These are phyloP conservation scores for Lepidurus couesii DNA, from an alignment of 1,140 invertebrate species.

Conservation along the genomic window DNA sequence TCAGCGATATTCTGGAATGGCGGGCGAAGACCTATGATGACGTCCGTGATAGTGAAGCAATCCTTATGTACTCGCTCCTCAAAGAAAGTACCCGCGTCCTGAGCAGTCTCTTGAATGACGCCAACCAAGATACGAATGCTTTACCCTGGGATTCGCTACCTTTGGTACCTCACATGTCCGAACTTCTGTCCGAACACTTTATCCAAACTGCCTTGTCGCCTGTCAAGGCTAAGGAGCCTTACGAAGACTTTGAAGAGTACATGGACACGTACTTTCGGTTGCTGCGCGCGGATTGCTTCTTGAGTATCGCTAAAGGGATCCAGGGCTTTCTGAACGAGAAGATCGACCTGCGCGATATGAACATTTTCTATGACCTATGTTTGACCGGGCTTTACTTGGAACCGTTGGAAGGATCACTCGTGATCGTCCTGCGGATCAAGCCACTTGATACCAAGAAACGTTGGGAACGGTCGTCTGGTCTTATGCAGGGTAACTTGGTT, in stretches of 20 bases:
- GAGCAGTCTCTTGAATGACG: neutral
- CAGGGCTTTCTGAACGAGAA: slow-evolving; percentile 19
- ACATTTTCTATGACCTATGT: slow-evolving; percentile 25
- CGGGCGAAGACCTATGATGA: neutral
- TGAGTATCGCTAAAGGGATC: slow-evolving; percentile 24
- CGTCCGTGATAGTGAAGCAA: neutral
- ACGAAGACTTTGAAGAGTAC: slow-evolving; percentile 29
- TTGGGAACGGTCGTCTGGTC: neutral
- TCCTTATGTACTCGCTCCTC: neutral
- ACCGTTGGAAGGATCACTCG: slow-evolving; percentile 9
- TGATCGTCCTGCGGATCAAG: slow-evolving; percentile 23
- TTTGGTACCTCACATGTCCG: neutral
- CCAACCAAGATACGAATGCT: neutral
- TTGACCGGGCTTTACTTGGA: slow-evolving; percentile 28
- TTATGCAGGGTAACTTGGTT: slow-evolving; percentile 29
- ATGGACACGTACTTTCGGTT: slow-evolving; percentile 31
- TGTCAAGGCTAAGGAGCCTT: slow-evolving; percentile 16
- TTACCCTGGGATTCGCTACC: neutral
- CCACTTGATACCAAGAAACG: slow-evolving; percentile 20
- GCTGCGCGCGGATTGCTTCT: slow-evolving; percentile 30
- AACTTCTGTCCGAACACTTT: neutral
- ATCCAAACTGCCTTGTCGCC: neutral
- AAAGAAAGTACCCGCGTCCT: neutral
- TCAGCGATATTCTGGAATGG: neutral
- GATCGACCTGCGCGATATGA: slow-evolving; percentile 29